These are phyloP conservation scores for Clarias batrachus DNA, from an alignment of 2,113 vertebrate species.

Conservation along the genomic window DNA sequence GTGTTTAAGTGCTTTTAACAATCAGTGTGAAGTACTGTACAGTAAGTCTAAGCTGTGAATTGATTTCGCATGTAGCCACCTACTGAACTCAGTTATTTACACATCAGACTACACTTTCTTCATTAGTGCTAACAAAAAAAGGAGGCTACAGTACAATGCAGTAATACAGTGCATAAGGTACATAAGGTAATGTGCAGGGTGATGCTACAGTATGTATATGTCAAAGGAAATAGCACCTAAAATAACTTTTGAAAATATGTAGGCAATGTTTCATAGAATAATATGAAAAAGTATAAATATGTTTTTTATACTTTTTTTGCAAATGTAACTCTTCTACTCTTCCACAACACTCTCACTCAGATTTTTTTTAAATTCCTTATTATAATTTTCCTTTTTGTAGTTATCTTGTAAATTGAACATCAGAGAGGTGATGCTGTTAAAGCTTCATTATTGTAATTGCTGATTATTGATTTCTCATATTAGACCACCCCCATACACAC, in stretches of 20 bases:
- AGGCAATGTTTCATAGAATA: neutral
- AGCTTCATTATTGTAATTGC: conserved; percentile 26
- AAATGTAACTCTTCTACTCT: neutral
- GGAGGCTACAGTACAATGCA: neutral
- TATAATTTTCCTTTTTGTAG: neutral
- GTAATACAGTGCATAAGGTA: neutral
- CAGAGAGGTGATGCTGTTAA: conserved; percentile 11
- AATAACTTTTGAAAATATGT: neutral
- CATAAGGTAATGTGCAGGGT: neutral
- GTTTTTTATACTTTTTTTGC: neutral
- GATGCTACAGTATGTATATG: neutral
- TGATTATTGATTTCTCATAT: neutral
- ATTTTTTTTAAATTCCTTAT: neutral
- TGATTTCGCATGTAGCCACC: neutral
- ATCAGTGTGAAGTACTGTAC: neutral
- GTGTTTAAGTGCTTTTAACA: neutral
- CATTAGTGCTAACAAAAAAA: neutral
- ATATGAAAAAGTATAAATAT: no score
- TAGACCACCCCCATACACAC: no score
- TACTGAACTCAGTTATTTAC: neutral
- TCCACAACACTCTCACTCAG: no score
- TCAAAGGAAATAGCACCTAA: neutral
- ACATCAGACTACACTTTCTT: neutral
- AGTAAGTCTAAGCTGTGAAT: neutral
- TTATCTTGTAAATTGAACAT: conserved; percentile 27